phyloP scores from a whole-genome alignment of 1,140 invertebrate species.

The Acromyrmex echinatior region DNA sequence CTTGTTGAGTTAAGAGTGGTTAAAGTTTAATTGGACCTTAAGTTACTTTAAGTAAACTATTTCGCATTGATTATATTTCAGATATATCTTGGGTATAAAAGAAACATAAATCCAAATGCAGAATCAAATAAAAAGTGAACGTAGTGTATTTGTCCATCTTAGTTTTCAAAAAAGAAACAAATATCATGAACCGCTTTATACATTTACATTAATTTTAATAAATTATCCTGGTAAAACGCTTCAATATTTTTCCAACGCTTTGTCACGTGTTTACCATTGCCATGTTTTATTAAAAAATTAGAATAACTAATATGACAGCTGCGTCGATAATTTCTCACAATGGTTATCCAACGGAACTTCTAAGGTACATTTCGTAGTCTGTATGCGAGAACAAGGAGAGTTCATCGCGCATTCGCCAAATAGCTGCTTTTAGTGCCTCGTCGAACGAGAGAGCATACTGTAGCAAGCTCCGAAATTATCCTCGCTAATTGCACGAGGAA shows the following conservation, averaged over 20 bases:
- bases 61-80: neutral
- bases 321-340: constrained; percentile 33
- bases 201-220: neutral
- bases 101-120: neutral
- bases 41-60: neutral
- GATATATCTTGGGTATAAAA: neutral
- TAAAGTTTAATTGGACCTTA: constrained; percentile 43
- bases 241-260: neutral
- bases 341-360: constrained; percentile 9
- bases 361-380: constrained; percentile 41
- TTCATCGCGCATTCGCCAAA: constrained; percentile 23
- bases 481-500: constrained; percentile 53
- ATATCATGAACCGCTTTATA: no score
- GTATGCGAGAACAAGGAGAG: constrained; percentile 26
- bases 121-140: neutral
- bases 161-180: neutral
- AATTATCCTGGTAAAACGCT: neutral
- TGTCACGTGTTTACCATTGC: neutral
- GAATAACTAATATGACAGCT: constrained; percentile 5
- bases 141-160: neutral
- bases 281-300: constrained; percentile 27
- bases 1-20: neutral
- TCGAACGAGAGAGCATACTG: constrained; percentile 25
- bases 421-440: constrained; percentile 56
- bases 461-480: constrained; percentile 29